Percentiles rank a stretch among this genome's conserved stretches.
Conservation (phyloP, 1,140 invertebrate species). For the Drosophila navojoa region DNA sequence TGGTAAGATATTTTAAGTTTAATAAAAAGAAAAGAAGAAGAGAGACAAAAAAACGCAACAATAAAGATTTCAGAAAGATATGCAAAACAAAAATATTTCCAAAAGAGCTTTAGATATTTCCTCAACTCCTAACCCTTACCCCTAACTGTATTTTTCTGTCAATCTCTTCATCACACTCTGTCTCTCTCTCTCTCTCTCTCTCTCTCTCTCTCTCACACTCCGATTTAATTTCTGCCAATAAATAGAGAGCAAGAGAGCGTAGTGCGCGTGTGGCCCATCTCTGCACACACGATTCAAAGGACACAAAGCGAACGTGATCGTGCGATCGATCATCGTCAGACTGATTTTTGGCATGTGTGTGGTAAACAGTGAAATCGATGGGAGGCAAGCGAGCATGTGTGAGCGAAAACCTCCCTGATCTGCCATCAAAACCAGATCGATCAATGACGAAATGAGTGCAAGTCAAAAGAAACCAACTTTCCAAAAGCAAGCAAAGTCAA, state of each 20-base stretch:
- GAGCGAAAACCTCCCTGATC: neutral
- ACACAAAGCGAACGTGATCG: conserved; percentile 14
- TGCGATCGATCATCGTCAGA: conserved; percentile 51
- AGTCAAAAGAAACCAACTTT: neutral
- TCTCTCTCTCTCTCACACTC: neutral
- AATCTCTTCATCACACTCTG: neutral
- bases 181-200: neutral
- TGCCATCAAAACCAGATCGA: conserved; percentile 34
- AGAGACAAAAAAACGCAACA: too few relatives aligned
- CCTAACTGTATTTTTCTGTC: neutral
- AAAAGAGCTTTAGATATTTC: too few relatives aligned
- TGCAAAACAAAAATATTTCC: too few relatives aligned
- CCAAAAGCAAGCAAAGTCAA: conserved; percentile 17
- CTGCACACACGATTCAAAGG: conserved; percentile 10
- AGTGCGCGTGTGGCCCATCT: conserved; percentile 28
- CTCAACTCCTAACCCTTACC: too few relatives aligned
- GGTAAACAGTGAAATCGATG: conserved; percentile 29
- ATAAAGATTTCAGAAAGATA: too few relatives aligned
- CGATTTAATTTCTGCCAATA: neutral
- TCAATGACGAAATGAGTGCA: conserved; percentile 39
- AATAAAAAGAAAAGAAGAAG: too few relatives aligned
- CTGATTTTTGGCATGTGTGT: conserved; percentile 52
- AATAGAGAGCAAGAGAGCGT: neutral
- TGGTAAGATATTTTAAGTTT: too few relatives aligned
- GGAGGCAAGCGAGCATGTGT: neutral